These are phyloP conservation scores for Mythimna vitellina DNA, from an alignment of 2,888 invertebrate species.

Conservation along the genomic window DNA sequence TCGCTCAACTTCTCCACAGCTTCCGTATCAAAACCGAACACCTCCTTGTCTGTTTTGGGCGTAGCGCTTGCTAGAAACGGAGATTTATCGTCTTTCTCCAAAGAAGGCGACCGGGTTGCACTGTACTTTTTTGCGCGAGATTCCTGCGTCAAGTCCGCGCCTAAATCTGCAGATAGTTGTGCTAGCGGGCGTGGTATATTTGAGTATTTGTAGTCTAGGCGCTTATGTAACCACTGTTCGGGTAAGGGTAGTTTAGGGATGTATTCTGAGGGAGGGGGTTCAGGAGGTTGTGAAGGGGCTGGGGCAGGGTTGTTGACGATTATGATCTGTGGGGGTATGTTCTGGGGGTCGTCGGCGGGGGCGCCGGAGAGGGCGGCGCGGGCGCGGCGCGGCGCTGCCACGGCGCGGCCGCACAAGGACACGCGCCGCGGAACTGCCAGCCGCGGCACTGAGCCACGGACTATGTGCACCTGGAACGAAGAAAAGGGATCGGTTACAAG, in stretches of 20 bases:
- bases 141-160: slow-evolving; percentile 79
- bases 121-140: slow-evolving; percentile 83
- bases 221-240: slow-evolving; percentile 86
- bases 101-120: slow-evolving; percentile 86
- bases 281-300: slow-evolving; percentile 60
- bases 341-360: slow-evolving; percentile 67
- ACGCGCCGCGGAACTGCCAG: slow-evolving; percentile 65
- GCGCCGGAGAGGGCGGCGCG: slow-evolving; percentile 67
- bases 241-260: slow-evolving; percentile 83
- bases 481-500: neutral
- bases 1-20: slow-evolving; percentile 75
- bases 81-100: slow-evolving; percentile 89
- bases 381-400: slow-evolving; percentile 52
- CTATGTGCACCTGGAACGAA: slow-evolving; percentile 82
- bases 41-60: slow-evolving; percentile 78
- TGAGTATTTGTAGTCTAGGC: slow-evolving; percentile 83
- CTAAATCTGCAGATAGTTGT: slow-evolving; percentile 80
- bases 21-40: slow-evolving; percentile 84
- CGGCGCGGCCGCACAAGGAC: slow-evolving; percentile 61
- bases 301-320: slow-evolving; percentile 69
- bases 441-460: slow-evolving; percentile 71
- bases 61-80: slow-evolving; percentile 78
- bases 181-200: slow-evolving; percentile 83
- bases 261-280: slow-evolving; percentile 68
- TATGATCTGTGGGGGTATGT: slow-evolving; percentile 67